These are phyloP conservation scores for Vesta saturnalis DNA, from an alignment of 2,888 invertebrate species.

Conservation along the genomic window DNA sequence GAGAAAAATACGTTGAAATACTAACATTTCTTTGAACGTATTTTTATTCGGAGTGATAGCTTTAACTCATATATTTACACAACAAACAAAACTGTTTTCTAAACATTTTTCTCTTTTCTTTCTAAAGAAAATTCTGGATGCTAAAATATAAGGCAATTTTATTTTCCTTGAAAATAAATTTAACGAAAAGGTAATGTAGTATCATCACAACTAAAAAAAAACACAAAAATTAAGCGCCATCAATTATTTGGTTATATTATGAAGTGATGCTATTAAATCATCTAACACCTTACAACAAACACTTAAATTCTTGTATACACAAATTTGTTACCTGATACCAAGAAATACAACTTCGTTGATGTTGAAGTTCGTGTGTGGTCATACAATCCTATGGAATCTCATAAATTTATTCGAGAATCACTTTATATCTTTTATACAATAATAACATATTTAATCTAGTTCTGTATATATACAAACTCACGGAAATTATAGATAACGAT, in stretches of 20 bases:
- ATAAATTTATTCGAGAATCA: conserved; percentile 30
- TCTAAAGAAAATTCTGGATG: not conserved
- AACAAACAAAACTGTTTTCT: conserved; percentile 27
- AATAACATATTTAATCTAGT: conserved; percentile 17
- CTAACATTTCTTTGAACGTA: not conserved
- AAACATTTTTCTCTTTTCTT: conserved; percentile 24
- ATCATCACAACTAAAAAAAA: not conserved
- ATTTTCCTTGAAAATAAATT: not conserved
- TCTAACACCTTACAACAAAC: conserved; percentile 33
- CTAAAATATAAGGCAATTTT: no score
- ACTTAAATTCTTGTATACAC: conserved; percentile 37
- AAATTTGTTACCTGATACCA: conserved; percentile 36
- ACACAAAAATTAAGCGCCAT: not conserved
- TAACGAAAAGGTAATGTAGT: not conserved
- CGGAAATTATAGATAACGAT: not conserved
- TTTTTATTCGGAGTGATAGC: conserved; percentile 11
- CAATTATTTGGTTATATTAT: conserved; percentile 7
- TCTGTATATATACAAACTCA: not conserved
- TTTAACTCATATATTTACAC: conserved; percentile 28
- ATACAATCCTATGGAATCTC: conserved; percentile 35
- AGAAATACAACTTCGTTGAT: conserved; percentile 32
- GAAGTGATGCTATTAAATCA: conserved; percentile 31
- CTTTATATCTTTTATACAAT: conserved; percentile 19
- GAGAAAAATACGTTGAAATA: not conserved
- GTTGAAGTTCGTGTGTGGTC: conserved; percentile 36